These are phyloP conservation scores for Chrysocyon brachyurus DNA, from an alignment of 2,797 vertebrate species.

Conservation along the genomic window DNA sequence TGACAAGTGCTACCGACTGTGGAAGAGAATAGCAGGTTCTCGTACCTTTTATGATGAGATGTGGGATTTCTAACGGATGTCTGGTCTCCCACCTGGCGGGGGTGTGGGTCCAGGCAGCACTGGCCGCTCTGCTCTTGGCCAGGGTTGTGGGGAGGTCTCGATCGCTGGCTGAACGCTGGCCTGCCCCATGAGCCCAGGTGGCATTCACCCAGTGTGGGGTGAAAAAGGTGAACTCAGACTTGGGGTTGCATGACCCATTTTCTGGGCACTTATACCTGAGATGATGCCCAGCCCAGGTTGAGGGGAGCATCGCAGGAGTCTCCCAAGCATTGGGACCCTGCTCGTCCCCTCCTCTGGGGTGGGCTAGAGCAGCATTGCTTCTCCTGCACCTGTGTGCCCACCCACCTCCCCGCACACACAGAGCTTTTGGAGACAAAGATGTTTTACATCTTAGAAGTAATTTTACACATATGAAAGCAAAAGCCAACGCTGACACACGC, in stretches of 20 bases:
- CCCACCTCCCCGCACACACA: neutral
- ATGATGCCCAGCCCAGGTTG: neutral
- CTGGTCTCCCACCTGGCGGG: neutral
- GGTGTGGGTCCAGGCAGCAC: neutral
- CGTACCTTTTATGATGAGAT: accelerated
- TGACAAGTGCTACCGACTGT: neutral
- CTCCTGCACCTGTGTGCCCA: neutral
- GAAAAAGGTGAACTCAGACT: neutral
- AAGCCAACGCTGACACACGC: accelerated
- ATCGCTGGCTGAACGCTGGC: accelerated
- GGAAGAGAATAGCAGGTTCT: neutral
- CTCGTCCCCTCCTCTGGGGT: accelerated
- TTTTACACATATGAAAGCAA: accelerated
- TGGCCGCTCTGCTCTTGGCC: neutral
- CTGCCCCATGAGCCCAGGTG: accelerated
- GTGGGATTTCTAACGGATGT: neutral
- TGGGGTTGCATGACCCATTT: accelerated
- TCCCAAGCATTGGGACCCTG: accelerated
- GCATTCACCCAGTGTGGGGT: accelerated
- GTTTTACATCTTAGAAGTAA: neutral
- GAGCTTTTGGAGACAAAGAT: neutral
- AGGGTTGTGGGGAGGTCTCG: accelerated
- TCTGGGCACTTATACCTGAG: accelerated
- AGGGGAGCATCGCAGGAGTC: accelerated
- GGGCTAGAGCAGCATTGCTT: neutral